phyloP scores from a whole-genome alignment of 2,888 invertebrate genomes.

The Melieria picta region DNA sequence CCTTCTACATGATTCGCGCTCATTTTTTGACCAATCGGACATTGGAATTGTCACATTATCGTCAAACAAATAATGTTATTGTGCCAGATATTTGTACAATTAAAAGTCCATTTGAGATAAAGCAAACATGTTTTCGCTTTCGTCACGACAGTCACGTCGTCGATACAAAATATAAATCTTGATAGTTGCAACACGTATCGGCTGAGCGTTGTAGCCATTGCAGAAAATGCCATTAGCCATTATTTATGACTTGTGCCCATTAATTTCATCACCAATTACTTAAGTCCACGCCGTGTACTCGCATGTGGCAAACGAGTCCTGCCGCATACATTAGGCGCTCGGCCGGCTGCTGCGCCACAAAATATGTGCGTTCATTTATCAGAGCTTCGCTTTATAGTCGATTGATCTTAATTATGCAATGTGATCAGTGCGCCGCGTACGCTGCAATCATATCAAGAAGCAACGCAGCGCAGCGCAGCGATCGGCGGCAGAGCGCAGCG shows the following conservation, averaged over 20 bases:
- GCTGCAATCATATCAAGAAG: conserved; percentile 21
- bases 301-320: conserved; percentile 10
- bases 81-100: conserved; percentile 11
- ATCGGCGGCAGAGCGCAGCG: background rate
- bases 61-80: background rate
- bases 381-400: conserved; percentile 44
- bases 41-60: conserved; percentile 7
- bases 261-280: conserved; percentile 56
- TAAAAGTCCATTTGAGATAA: conserved; percentile 30
- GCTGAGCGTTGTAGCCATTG: conserved; percentile 5
- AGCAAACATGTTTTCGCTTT: conserved; percentile 2
- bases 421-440: conserved; percentile 22
- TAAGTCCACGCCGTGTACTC: conserved; percentile 22
- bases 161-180: conserved; percentile 30
- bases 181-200: background rate
- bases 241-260: conserved; percentile 54
- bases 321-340: conserved; percentile 19
- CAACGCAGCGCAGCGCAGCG: conserved; percentile 1
- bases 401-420: conserved; percentile 53
- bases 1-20: no score
- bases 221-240: conserved; percentile 45
- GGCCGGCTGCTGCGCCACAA: conserved; percentile 26
- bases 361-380: conserved; percentile 43
- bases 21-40: no score
- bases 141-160: conserved; percentile 5